phyloP scores from a whole-genome alignment of 2,113 vertebrate species.

The Tichodroma muraria region DNA sequence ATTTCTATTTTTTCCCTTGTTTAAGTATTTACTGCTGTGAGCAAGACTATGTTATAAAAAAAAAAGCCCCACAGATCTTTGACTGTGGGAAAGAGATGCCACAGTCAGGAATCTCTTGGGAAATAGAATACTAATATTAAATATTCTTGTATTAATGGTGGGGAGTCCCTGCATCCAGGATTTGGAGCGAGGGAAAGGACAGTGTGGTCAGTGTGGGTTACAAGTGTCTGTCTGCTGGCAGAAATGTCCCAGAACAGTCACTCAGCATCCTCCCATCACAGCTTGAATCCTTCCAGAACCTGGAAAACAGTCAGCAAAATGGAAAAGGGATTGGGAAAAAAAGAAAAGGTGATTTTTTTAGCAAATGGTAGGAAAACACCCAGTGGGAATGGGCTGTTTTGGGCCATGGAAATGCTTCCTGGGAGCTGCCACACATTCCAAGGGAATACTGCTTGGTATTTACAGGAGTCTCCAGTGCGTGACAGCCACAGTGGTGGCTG shows the following conservation, averaged over 20 bases:
- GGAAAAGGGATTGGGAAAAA: background rate
- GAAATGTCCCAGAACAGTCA: background rate
- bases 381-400: background rate
- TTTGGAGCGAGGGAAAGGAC: background rate
- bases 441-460: too few species aligned
- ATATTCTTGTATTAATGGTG: background rate
- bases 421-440: background rate
- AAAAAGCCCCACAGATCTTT: background rate
- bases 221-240: background rate
- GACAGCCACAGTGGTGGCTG: rapidly evolving
- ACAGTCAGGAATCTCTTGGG: background rate
- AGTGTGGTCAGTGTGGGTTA: rapidly evolving
- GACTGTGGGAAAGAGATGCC: too few species aligned
- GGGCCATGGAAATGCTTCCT: background rate
- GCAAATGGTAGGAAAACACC: background rate
- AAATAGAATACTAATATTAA: background rate
- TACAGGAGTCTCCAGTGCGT: background rate
- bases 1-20: background rate
- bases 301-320: background rate
- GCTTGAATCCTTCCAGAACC: background rate
- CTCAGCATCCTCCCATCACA: background rate
- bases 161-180: background rate
- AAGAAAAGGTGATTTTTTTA: background rate
- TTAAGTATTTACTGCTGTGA: background rate
- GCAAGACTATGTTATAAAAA: background rate